Evolutionary conservation across 2,888 invertebrate genomes (phyloP).

Genomic region (Agrochola lota): DNA sequence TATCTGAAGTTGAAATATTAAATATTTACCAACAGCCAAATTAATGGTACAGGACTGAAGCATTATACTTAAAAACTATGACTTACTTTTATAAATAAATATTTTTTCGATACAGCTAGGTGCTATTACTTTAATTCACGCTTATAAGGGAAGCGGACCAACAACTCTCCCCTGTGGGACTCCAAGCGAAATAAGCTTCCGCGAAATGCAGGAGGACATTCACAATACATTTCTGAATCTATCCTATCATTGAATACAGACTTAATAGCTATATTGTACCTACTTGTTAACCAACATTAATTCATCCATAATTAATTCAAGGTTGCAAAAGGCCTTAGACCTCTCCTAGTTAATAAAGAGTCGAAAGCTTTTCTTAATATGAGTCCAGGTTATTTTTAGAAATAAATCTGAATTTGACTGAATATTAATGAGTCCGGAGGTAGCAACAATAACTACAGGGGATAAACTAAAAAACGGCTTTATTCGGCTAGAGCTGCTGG

Average conservation of each 20-base stretch:
- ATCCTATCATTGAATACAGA: background rate
- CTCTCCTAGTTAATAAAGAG: background rate
- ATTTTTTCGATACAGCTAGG: too few species aligned
- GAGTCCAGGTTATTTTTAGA: background rate
- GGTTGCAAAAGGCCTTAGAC: background rate
- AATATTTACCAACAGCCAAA: too few species aligned
- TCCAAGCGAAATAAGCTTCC: background rate
- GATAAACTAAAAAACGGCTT: too few species aligned
- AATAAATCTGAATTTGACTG: too few species aligned
- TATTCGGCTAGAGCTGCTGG: too few species aligned
- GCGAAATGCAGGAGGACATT: too few species aligned
- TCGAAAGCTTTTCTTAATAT: background rate
- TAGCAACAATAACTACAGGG: background rate
- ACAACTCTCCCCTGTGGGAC: background rate
- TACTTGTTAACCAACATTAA: background rate
- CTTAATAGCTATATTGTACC: background rate
- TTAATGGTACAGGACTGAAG: too few species aligned
- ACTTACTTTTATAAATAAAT: too few species aligned
- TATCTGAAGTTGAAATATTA: too few species aligned
- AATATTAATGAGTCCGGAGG: background rate
- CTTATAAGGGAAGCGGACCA: background rate
- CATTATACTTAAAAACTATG: too few species aligned
- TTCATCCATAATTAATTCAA: background rate
- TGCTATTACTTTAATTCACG: background rate
- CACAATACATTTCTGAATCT: too few species aligned